Evolutionary conservation across 2,113 vertebrate species (phyloP), one percentile per base, ranked within the genome.

Genomic region (Symphodus melops): DNA sequence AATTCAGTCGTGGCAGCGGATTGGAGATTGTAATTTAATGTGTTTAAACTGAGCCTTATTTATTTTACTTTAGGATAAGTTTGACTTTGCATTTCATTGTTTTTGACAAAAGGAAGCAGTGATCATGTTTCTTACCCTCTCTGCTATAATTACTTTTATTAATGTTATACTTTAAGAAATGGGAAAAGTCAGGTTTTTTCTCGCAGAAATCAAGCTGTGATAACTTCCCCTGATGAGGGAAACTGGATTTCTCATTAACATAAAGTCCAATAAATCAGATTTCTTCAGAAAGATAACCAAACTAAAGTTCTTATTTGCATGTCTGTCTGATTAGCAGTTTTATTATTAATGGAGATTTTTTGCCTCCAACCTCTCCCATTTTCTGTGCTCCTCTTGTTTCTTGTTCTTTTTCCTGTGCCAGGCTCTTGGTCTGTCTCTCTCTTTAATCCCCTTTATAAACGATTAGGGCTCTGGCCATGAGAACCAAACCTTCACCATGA

Each of bases 401-500:
- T 25, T 44, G 11, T 59, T 28, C 37, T 4, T 66, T 49, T 60
- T 33, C 70, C 23, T 67, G 42, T 75, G 5, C 61, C 75, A 52
- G 55, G 71, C 53, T 72, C 49, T 72, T 52, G 10, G 17, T 70
- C 54, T 44, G 4, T 54, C 61, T 67, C 42, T 68, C 57, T 12
- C 37, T 72, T 46, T 84, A 85, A 89, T 85, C 83, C 83, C 76
- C 66, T 87, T 72, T 75, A 60, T 86, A 84, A 91, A 87, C 76
- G n/a, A 80, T 72, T 72, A 60, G 66, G 41, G 51, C 76, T 68
- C 75, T 72, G 76, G 42, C 87, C 86, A 84, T 89, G 88, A 86
- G 90, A 91, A 91, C 85, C 86, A 83, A 86, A 88, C 74, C 66
- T 81, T 91, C 78, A 86, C 90, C 84, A 85, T 81, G 89, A 83